Conservation (phyloP, 2,113 vertebrate genomes). For the Condylura cristata region DNA sequence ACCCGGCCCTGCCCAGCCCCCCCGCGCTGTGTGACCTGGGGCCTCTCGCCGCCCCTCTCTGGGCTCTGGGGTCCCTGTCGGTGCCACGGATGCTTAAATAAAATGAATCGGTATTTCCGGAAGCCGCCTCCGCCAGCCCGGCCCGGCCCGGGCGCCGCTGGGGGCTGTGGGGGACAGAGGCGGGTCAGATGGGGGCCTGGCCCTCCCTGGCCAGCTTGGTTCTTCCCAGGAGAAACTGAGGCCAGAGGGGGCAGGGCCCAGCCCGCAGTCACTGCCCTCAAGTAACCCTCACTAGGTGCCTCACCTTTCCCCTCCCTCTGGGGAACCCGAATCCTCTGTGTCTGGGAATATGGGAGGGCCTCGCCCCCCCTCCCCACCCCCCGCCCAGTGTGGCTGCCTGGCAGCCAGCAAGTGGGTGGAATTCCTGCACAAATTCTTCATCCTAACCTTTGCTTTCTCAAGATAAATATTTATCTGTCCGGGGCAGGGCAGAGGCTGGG, state of each 20-base stretch:
- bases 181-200: constrained; percentile 63
- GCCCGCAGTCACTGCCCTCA: background rate
- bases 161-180: constrained; percentile 78
- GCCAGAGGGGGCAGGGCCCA: constrained; percentile 55
- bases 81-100: constrained; percentile 81
- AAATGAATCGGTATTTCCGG: constrained; percentile 81
- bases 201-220: constrained; percentile 53
- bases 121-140: constrained; percentile 75
- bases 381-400: background rate
- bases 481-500: constrained; percentile 19
- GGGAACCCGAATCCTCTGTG: background rate
- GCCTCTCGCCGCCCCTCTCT: constrained; percentile 82
- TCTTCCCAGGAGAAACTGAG: constrained; percentile 55
- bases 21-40: constrained; percentile 77
- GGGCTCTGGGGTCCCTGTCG: constrained; percentile 81
- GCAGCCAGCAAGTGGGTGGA: constrained; percentile 35
- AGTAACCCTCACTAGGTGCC: background rate
- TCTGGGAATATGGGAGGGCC: background rate
- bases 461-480: constrained; percentile 82
- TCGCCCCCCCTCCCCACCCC: constrained; percentile 10
- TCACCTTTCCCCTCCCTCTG: background rate
- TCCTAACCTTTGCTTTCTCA: constrained; percentile 79
- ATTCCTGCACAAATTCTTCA: constrained; percentile 71
- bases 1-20: constrained; percentile 52
- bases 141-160: constrained; percentile 70